Conservation (phyloP, 2,113 vertebrate species). For the Myocastor coypus region DNA sequence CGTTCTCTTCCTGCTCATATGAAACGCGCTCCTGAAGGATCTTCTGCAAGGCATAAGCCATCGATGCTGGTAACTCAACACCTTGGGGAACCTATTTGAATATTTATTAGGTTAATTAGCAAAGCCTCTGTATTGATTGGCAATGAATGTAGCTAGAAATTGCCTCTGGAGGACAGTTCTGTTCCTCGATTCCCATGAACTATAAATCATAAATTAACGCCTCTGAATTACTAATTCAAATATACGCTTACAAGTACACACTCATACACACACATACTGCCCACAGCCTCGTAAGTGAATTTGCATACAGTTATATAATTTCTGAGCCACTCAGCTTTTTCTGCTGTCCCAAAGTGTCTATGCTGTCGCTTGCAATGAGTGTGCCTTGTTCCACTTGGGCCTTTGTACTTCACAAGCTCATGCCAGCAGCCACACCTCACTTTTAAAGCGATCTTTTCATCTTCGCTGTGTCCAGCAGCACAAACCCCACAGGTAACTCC, state of each 20-base stretch:
- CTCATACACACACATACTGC: not conserved
- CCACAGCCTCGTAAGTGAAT: not conserved
- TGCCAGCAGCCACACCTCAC: not conserved
- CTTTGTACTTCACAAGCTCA: not conserved
- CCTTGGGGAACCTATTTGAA: not conserved
- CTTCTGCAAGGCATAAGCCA: not conserved
- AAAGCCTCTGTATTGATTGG: not conserved
- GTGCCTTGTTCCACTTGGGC: not conserved
- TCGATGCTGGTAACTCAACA: not conserved
- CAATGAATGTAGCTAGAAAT: not conserved
- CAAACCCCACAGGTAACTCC: not conserved
- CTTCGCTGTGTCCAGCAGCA: not conserved
- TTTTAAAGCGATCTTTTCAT: accelerated
- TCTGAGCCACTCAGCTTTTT: not conserved
- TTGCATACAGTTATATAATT: not conserved
- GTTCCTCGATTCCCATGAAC: not conserved
- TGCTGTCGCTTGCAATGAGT: not conserved
- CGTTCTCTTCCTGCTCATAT: not conserved
- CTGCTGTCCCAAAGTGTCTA: not conserved
- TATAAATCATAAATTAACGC: slow-evolving; percentile 15
- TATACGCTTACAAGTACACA: not conserved
- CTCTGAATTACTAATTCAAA: slow-evolving; percentile 30
- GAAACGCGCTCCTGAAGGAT: not conserved
- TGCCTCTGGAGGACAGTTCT: not conserved
- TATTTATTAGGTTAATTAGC: slow-evolving; percentile 45